These are phyloP conservation scores for Balanococcus diminutus DNA, from an alignment of 2,888 invertebrate genomes.

Conservation along the genomic window DNA sequence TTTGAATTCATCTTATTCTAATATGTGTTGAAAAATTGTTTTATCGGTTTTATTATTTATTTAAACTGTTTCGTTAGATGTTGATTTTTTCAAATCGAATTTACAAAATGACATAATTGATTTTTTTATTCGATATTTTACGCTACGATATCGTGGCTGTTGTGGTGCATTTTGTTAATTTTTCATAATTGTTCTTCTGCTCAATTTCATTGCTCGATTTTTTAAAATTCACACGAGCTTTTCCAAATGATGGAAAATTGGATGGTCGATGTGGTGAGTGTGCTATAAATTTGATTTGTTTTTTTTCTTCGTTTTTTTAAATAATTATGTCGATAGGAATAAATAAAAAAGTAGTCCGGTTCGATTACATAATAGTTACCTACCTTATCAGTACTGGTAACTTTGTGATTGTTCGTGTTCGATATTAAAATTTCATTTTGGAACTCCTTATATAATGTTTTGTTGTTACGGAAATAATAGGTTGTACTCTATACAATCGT, in stretches of 20 bases:
- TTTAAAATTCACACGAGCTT: too few relatives aligned
- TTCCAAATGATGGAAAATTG: constrained; percentile 47
- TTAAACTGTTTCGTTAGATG: neutral
- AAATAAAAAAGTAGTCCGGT: neutral
- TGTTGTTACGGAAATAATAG: neutral
- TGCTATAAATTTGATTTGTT: neutral
- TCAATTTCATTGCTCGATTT: neutral
- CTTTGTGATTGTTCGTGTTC: too few relatives aligned
- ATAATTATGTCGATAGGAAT: neutral
- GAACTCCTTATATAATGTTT: neutral
- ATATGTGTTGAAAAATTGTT: neutral
- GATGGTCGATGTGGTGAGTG: constrained; percentile 54
- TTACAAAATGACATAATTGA: neutral
- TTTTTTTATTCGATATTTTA: neutral
- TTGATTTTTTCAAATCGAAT: neutral
- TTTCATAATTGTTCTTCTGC: neutral
- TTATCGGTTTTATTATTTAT: neutral
- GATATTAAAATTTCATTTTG: neutral
- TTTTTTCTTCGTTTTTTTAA: neutral
- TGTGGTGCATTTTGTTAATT: neutral
- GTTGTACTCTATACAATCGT: neutral
- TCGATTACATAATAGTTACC: neutral
- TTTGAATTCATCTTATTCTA: neutral
- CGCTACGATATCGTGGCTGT: neutral
- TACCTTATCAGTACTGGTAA: neutral